A percentile compares a stretch with the other conserved stretches of the same genome.
Conservation (phyloP, 2,113 vertebrate genomes). For the Mastomys coucha region DNA sequence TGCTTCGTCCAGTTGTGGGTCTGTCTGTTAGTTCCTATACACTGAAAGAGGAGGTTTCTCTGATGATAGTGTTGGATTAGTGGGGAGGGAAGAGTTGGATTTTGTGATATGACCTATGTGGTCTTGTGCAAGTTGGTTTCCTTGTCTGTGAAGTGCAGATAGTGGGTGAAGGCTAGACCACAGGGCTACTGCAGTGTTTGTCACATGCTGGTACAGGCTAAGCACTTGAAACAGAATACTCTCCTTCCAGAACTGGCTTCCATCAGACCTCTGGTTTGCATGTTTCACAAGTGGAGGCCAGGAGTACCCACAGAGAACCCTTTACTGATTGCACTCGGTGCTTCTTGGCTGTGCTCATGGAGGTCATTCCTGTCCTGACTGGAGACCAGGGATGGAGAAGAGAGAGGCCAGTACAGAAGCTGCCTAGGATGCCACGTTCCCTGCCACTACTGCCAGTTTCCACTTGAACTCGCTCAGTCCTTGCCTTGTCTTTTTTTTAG, state of each 20-base stretch:
- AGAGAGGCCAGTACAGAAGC: not conserved
- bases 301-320: not conserved
- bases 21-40: not conserved
- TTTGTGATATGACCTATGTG: not conserved
- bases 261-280: not conserved
- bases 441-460: fast-evolving
- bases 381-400: not conserved
- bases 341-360: not conserved
- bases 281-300: slow-evolving; percentile 1
- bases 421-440: not conserved
- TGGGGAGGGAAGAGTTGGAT: not conserved
- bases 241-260: not conserved
- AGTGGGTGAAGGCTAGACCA: not conserved
- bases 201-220: not conserved
- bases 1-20: not conserved
- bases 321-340: not conserved
- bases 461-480: not conserved
- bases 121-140: slow-evolving; percentile 12
- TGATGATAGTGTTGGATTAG: not conserved
- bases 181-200: not conserved
- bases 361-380: not conserved
- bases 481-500: not conserved
- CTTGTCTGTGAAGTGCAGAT: not conserved
- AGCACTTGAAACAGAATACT: not conserved
- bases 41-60: not conserved